Percentiles rank a stretch among this genome's conserved stretches.
phyloP scores from a whole-genome alignment of 2,113 vertebrate species.

The Marcusenius ussheri region DNA sequence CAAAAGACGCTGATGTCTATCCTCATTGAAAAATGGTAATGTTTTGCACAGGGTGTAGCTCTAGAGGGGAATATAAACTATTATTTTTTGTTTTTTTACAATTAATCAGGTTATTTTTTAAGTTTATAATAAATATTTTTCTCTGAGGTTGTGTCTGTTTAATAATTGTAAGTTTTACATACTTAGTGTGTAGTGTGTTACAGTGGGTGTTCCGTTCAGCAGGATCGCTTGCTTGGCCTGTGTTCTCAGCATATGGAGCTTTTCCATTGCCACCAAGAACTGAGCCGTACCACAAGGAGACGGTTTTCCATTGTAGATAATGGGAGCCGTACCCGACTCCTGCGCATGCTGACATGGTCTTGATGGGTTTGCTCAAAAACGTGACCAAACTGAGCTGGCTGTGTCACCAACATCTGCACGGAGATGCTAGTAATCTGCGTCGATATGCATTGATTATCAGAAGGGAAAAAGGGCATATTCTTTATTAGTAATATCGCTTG shows the following conservation, averaged over 20 bases:
- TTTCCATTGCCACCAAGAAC: neutral
- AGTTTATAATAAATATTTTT: slow-evolving; percentile 42
- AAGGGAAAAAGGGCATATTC: neutral
- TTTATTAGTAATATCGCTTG: neutral
- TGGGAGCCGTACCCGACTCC: neutral
- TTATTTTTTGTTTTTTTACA: slow-evolving; percentile 31
- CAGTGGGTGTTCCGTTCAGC: neutral
- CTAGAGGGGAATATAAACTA: slow-evolving; percentile 15
- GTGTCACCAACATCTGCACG: neutral
- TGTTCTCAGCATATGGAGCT: neutral
- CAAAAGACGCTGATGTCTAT: neutral
- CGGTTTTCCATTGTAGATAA: neutral
- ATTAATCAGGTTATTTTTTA: slow-evolving; percentile 40
- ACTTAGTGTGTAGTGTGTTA: slow-evolving; percentile 11
- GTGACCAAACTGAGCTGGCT: neutral
- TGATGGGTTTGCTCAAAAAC: neutral
- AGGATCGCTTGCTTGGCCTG: neutral
- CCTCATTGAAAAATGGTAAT: slow-evolving; percentile 26
- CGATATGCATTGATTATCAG: neutral
- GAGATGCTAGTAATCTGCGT: neutral
- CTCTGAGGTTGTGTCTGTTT: slow-evolving; percentile 31
- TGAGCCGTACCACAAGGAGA: neutral
- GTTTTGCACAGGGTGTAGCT: slow-evolving; percentile 38
- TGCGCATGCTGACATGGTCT: neutral
- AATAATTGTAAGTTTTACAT: slow-evolving; percentile 33